Percentiles rank a stretch among this genome's conserved stretches.
These are phyloP conservation scores for Bembecia ichneumoniformis DNA, from an alignment of 2,888 invertebrate genomes.

Conservation along the genomic window DNA sequence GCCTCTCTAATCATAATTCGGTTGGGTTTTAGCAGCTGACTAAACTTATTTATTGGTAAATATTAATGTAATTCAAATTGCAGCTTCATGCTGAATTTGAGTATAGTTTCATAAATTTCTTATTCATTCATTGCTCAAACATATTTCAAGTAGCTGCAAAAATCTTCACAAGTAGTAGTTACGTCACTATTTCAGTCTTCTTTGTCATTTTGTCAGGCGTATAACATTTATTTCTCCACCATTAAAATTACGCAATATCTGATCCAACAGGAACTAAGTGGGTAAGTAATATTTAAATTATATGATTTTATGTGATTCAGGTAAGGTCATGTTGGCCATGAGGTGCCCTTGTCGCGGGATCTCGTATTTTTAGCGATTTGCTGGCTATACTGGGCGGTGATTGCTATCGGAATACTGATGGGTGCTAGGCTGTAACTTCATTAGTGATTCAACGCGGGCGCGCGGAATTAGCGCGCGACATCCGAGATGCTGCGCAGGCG, in stretches of 20 bases:
- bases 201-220: no score
- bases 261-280: conserved; percentile 32
- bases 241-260: conserved; percentile 2
- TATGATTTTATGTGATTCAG: conserved; percentile 48
- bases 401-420: conserved; percentile 57
- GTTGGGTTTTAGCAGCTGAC: no score
- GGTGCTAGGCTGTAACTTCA: conserved; percentile 22
- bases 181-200: no score
- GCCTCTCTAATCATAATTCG: no score
- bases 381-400: conserved; percentile 30
- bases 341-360: conserved; percentile 47
- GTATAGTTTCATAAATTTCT: no score
- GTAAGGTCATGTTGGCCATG: conserved; percentile 55
- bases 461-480: conserved; percentile 59
- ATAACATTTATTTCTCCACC: no score
- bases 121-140: no score
- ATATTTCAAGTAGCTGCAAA: no score
- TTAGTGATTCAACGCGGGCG: conserved; percentile 57
- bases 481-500: conserved; percentile 43
- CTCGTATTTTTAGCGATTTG: conserved; percentile 66
- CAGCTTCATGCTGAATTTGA: no score
- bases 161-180: no score
- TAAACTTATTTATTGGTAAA: no score
- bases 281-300: conserved; percentile 14
- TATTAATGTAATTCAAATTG: no score